Base-by-base conservation (phyloP, 1,140 invertebrate species). In the Diorhabda carinulata region DNA sequence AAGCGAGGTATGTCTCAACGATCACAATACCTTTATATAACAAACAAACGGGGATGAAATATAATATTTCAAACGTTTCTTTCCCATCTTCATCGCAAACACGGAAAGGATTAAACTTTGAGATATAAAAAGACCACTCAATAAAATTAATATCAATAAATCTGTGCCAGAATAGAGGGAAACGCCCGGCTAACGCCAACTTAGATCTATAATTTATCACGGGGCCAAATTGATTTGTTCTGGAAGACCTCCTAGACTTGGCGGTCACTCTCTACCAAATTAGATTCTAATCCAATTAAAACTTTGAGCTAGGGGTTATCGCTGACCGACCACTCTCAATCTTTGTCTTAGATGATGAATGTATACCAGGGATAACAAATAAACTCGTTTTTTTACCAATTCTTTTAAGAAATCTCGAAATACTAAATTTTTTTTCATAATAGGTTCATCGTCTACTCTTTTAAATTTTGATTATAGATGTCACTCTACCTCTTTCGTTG, bases 281-380 rank as follows among this genome's bases (percentile, higher is more conserved):
- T 78, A 79, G 78, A 78, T 79, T 79, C 77, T 79, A 79, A 79
- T 79, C 78, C 78, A 79, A 79, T 79, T 79, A 79, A 79, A 79
- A 79, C 77, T 79, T 79, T 78, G 69, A 69, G 68, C 68, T 52
- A 67, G 70, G 76, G 74, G 72, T 76, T 74, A 73, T 72, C 74
- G 40, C 56, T 61, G 70, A 66, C 61, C 47, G 62, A 42, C 59
- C 58, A 40, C 59, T 5, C 43, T 65, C 66, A 63, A 47, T 68
- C 58, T 61, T 57, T 68, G 61, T 68, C 67, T 10, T 25, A 43
- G 57, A 43, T 4, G 57, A 40, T 6, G 10, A 8, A 4, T 5
- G 45, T 5, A 8, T 4, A n/a, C 40, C 10, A 43, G 43, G 52
- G 62, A 61, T 61, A 41, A 8, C 42, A 61, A 8, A 8, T 6